phyloP scores from a whole-genome alignment of 2,888 invertebrate species.

The Epirrhoe alternata region DNA sequence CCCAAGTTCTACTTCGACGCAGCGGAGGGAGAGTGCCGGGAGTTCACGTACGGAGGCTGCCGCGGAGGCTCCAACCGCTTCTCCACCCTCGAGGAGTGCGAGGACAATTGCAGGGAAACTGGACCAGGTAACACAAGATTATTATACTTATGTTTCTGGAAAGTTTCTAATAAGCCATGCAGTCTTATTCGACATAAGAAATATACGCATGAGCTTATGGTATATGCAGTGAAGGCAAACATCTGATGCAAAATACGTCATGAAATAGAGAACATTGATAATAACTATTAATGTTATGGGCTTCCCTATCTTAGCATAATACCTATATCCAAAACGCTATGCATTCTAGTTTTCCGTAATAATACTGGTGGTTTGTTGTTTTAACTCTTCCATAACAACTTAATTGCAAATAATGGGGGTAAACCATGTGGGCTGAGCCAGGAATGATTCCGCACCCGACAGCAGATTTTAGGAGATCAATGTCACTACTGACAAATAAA shows the following conservation, averaged over 20 bases:
- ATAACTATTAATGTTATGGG: no score
- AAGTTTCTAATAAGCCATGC: neutral
- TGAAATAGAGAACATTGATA: no score
- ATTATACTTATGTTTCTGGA: neutral
- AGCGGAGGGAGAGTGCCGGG: constrained; percentile 85
- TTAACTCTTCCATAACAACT: no score
- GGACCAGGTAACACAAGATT: constrained; percentile 60
- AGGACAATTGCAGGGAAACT: constrained; percentile 85
- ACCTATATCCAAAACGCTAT: neutral
- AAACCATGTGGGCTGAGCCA: no score
- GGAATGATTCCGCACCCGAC: no score
- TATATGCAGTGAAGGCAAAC: neutral
- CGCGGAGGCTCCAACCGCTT: constrained; percentile 94
- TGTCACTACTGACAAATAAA: no score
- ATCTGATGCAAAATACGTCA: neutral
- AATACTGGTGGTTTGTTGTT: no score
- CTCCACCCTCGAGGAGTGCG: constrained; percentile 89
- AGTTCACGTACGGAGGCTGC: constrained; percentile 93
- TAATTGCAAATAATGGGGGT: no score
- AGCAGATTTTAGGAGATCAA: no score
- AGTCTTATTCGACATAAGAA: neutral
- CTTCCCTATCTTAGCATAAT: neutral
- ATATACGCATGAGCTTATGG: neutral
- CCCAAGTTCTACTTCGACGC: constrained; percentile 90
- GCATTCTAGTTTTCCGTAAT: no score